These are phyloP conservation scores for Lagorchestes hirsutus DNA, from an alignment of 2,797 vertebrate genomes.

Conservation along the genomic window DNA sequence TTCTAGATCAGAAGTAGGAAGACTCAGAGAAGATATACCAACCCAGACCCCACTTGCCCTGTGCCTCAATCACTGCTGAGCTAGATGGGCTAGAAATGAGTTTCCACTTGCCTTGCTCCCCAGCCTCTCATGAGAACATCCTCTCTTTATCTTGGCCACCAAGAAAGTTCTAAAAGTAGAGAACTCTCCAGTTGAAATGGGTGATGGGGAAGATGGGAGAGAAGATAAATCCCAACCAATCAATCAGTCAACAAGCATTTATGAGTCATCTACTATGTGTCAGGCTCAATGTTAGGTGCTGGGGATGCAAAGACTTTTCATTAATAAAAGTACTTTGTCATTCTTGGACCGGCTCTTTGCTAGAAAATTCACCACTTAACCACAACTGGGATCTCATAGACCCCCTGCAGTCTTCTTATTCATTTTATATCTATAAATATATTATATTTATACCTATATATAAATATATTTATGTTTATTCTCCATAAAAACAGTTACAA, in stretches of 20 bases:
- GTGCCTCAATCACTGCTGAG: background rate
- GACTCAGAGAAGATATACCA: background rate
- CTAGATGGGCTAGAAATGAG: background rate
- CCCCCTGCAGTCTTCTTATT: background rate
- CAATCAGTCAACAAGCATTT: background rate
- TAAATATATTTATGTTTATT: no score
- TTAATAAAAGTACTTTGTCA: background rate
- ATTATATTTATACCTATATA: no score
- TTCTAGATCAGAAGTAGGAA: background rate
- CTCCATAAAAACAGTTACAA: background rate
- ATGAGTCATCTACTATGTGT: background rate
- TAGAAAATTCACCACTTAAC: background rate
- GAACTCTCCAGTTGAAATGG: background rate
- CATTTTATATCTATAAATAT: background rate
- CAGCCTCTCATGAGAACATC: background rate
- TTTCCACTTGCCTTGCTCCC: background rate
- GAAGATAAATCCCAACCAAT: background rate
- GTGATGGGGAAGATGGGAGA: constrained; percentile 5
- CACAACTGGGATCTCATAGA: background rate
- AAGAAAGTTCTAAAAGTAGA: background rate
- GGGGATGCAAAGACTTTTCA: background rate
- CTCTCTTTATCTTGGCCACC: background rate
- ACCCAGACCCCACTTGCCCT: background rate
- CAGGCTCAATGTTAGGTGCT: background rate
- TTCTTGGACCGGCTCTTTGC: background rate